Percentiles rank a stretch among this genome's conserved stretches.
phyloP scores from a whole-genome alignment of 2,888 invertebrate species.

The Cosmia trapezina region DNA sequence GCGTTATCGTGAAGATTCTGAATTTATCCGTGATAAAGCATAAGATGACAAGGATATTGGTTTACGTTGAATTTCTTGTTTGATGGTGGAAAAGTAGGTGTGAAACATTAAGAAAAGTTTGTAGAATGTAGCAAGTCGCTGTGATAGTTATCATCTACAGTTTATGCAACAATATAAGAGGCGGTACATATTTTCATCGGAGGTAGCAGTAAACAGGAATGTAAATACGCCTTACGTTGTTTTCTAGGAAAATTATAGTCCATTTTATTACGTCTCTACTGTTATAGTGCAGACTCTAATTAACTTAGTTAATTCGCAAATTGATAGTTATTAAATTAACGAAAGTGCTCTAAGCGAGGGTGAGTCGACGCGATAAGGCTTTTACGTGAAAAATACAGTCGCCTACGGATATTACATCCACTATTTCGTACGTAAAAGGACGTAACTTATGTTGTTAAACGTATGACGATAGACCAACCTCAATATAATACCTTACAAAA shows the following conservation, averaged over 20 bases:
- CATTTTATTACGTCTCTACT: conserved; percentile 43
- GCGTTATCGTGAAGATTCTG: conserved; percentile 32
- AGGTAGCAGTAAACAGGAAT: conserved; percentile 16
- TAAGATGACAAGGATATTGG: conserved; percentile 68
- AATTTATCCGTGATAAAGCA: conserved; percentile 43
- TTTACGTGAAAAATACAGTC: conserved; percentile 45
- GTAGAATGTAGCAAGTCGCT: conserved; percentile 1
- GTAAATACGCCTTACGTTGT: conserved; percentile 38
- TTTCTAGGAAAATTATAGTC: conserved; percentile 54
- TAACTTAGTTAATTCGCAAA: conserved; percentile 61
- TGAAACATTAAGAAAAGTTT: background rate
- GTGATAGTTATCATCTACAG: background rate
- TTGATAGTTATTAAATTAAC: conserved; percentile 72
- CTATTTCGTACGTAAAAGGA: conserved; percentile 31
- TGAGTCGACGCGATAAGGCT: conserved; percentile 71
- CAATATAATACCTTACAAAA: conserved; percentile 59
- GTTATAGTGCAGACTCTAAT: conserved; percentile 55
- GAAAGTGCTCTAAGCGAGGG: conserved; percentile 66
- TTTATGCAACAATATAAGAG: conserved; percentile 1
- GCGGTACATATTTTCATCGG: background rate
- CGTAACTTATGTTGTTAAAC: conserved; percentile 43
- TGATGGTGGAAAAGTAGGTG: background rate
- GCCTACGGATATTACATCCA: conserved; percentile 37
- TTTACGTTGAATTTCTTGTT: conserved; percentile 44
- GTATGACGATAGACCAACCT: conserved; percentile 72